Evolutionary conservation across 2,888 invertebrate species (phyloP), one percentile per base, ranked within the genome.

Genomic region (Zygothrica quintamaculata): DNA sequence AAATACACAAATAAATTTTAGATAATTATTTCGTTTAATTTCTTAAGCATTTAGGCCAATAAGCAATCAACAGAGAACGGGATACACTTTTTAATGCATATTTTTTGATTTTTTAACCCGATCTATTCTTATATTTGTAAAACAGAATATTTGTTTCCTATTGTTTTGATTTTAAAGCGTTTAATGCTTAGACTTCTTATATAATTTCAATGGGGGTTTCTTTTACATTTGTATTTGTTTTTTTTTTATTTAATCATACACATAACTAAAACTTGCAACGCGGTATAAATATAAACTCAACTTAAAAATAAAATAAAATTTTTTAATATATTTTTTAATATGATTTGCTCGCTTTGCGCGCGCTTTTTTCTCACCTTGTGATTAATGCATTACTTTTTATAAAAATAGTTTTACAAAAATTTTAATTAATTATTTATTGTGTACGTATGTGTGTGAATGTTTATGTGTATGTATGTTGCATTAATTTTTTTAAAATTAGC

Each of bases 401-500:
- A 88, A 80, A 85, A 82, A 79, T 82, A 65, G 71, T 60, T 74
- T 87, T 76, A 82, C 74, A 87, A 88, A n/a, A 78, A 69, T 60
- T 72, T 60, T 64, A 64, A 58, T 64, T 58, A 62, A 52, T 65
- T 68, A 50, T 51, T 55, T 55, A 47, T 40, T 66, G 51, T 53
- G 29, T 61, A 36, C 56, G 55, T 71, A 39, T 69, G 31, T 55
- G 15, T 58, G 37, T 39, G 31, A 26, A 25, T 36, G 26, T 53
- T 18, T 52, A 25, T 58, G 40, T 60, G 26, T 57, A n/a, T n/a
- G n/a, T n/a, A n/a, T n/a, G n/a, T n/a, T n/a, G 29, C 65, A 42
- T 61, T 4, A 57, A 50, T 60, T 55, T 65, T 51, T 55, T 65
- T 51, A 72, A 77, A 86, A 84, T 91, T 93, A 93, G 90, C 91